Evolutionary conservation across 1,140 invertebrate genomes (phyloP), one percentile per base, ranked within the genome.

Genomic region (Lordiphosa mommai): DNA sequence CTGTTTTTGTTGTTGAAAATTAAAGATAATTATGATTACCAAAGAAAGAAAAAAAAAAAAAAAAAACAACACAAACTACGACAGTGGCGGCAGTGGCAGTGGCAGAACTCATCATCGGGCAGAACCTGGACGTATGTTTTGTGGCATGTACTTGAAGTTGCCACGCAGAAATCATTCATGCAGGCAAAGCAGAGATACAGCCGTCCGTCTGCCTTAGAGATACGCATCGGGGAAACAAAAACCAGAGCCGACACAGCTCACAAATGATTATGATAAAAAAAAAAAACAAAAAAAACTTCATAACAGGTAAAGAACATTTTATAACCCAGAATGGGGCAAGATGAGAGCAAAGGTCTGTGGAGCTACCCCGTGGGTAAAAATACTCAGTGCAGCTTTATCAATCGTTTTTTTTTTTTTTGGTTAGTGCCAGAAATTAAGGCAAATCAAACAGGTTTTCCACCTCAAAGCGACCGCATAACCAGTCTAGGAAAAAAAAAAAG

Each of bases 1-100:
- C 33, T 17, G 33, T 34, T 36, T 60, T 51, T 36, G 40, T 41
- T 72, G 49, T 53, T 38, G 51, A 43, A 60, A 77, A 79, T 79
- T 79, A 68, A 79, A 77, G 72, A 77, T 77, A 77, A 77, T 77
- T 77, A 77, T 77, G 72, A 77, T 77, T 77, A 64, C 72, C 73
- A 77, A 38, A 1, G 46, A 37, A 44, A 53, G 16, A 47, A 51
- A 13, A 38, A 29, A 20, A 29, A 41, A 50, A 37, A 37, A 20
- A 29, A 57, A 12, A 13, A 14, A 46, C 34, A 49, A 49, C 5
- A 23, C 40, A 20, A 32, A 10, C 16, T 33, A 14, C 13, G 17
- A 36, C 27, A 30, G 34, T 16, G 10, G n/a, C 38, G 23, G 13
- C 40, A 10, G 6, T 27, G 40, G 50, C 40, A 43, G 27, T n/a